Evolutionary conservation across 2,113 vertebrate genomes (phyloP).

Genomic region (Amphiprion percula): DNA sequence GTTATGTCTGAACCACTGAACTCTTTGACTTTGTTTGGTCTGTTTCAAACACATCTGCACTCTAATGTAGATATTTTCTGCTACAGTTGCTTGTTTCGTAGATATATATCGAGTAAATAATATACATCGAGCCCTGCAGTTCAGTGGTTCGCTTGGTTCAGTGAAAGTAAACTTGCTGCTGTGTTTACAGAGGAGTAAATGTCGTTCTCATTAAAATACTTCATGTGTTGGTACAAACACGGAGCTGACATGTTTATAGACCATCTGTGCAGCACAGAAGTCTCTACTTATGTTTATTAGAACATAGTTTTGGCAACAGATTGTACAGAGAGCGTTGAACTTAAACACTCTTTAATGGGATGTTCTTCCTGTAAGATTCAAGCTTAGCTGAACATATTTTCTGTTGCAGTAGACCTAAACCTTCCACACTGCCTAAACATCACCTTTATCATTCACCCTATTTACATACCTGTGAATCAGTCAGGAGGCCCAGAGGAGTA

Average conservation of each 20-base stretch:
- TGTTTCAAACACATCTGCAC: constrained; percentile 5
- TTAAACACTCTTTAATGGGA: not conserved
- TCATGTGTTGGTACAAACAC: not conserved
- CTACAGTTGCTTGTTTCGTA: constrained; percentile 16
- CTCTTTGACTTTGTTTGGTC: constrained; percentile 17
- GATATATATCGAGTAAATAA: constrained; percentile 19
- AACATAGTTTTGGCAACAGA: not conserved
- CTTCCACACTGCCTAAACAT: not conserved
- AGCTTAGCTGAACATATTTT: not conserved
- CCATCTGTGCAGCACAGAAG: not conserved
- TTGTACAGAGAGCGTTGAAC: not conserved
- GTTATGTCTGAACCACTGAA: constrained; percentile 26
- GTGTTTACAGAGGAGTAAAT: constrained; percentile 49
- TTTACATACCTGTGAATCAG: constrained; percentile 60
- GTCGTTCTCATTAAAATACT: constrained; percentile 18
- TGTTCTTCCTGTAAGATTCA: not conserved
- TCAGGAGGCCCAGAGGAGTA: constrained; percentile 39
- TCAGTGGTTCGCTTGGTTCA: constrained; percentile 49
- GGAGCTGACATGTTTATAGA: not conserved
- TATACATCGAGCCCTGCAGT: not conserved
- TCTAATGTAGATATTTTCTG: not conserved
- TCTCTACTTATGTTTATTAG: constrained; percentile 5
- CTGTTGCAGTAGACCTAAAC: not conserved
- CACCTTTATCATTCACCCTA: not conserved
- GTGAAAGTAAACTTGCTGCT: constrained; percentile 40